Percentiles rank a stretch among this genome's conserved stretches.
Conservation (phyloP, 2,797 vertebrate species). For the Triplophysa bombifrons region DNA sequence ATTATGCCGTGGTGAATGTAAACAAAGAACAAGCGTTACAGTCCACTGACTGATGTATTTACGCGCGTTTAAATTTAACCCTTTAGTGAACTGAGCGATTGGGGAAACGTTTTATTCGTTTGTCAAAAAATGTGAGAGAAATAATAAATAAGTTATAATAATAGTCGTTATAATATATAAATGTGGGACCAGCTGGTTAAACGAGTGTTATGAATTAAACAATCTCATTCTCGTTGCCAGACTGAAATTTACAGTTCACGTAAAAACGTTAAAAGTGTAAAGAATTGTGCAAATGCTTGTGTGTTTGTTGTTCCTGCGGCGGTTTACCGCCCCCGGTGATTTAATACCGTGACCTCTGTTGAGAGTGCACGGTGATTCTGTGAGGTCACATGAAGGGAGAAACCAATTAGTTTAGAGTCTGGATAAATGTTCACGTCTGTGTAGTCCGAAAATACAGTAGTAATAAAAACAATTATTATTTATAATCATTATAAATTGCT, state of each 20-base stretch:
- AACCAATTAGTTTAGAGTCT: not conserved
- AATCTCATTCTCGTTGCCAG: not conserved
- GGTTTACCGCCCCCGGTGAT: conserved; percentile 13
- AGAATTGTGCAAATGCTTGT: not conserved
- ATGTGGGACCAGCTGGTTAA: not conserved
- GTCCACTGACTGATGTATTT: conserved; percentile 69
- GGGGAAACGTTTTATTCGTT: not conserved
- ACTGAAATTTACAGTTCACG: not conserved
- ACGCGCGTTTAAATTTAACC: conserved; percentile 82
- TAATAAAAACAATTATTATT: too few relatives aligned
- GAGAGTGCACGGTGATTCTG: not conserved
- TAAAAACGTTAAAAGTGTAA: not conserved
- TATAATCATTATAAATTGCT: too few relatives aligned
- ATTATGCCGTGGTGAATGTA: not conserved
- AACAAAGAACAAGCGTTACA: conserved; percentile 61
- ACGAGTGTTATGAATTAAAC: not conserved
- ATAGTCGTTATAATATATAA: not conserved
- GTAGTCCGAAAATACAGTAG: not conserved
- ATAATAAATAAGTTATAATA: too few relatives aligned
- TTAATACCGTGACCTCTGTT: conserved; percentile 22
- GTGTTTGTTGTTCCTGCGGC: not conserved
- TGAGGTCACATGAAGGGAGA: not conserved
- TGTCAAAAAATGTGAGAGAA: not conserved
- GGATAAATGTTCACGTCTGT: not conserved
- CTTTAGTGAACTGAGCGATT: conserved; percentile 55